Evolutionary conservation across 2,888 invertebrate species (phyloP), one percentile per base, ranked within the genome.

Genomic region (Mimachlamys varia): DNA sequence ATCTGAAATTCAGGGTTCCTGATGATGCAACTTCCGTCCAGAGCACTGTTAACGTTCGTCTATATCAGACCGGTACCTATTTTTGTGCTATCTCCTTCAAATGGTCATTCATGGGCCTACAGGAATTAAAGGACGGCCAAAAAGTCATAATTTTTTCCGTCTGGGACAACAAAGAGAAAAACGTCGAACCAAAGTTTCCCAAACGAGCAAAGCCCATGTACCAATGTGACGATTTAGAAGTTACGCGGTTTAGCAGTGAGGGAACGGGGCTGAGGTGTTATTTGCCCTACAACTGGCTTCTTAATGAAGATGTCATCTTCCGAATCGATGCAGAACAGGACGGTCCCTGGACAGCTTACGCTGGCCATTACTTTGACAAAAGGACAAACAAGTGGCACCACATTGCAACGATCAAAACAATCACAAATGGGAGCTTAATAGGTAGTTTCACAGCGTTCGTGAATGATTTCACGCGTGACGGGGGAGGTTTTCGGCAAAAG

Each of bases 141-240:
- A 90, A 90, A 19, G 87, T 88, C 17, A 88, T 88, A 3, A 90
- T 90, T 33, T 90, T 90, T 88, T 90, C 90, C 62, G 90, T 90
- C 13, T 90, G 90, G 90, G 90, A 90, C 76, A 88, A 62, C 50
- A n/a, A 88, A 12, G 50, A 62, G 13, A 76, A 90, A 33, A 15
- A 44, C n/a, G 90, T 88, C n/a, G n/a, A n/a, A n/a, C 90, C 90
- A 15, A 33, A 88, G 12, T 19, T 27, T 19, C 88, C 88, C 33
- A 22, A 76, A 44, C 50, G 38, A 33, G 90, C 88, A 10, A 58
- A 90, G 87, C 88, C 76, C 10, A 22, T n/a, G 0, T 88, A 90
- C 49, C 37, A 88, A n/a, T 88, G 90, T 33, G 53, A 90, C 7
- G 90, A 76, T 62, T 88, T 90, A 33, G 62, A 90, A 44, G 50